Base-by-base conservation (phyloP, 1,140 invertebrate genomes). In the Drosophila takahashii region DNA sequence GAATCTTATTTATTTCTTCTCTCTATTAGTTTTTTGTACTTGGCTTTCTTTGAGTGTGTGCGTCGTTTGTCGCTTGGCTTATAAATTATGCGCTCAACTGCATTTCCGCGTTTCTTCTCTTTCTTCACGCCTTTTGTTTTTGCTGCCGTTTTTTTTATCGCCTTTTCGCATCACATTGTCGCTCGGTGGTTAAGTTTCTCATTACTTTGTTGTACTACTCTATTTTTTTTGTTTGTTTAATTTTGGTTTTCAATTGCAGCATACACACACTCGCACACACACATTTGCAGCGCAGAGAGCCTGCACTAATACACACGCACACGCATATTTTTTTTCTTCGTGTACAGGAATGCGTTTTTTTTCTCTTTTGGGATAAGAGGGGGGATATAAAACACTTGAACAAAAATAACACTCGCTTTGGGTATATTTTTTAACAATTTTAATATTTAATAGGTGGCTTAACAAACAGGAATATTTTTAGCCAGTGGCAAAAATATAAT, bases 81-180 rank as follows among this genome's bases (percentile, higher is more conserved):
- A 81, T 74, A 86, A 87, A 86, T 87, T 86, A 87, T 86, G 77
- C 84, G 84, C 79, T 89, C 79, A 87, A 87, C 79, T 87, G 85
- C 84, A 90, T 87, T 87, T 87, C 85, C 84, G 85, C 79, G 77
- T 87, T 80, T 89, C 70, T 69, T 79, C 62, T 81, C 53, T 61
- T 42, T 60, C 48, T 56, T 56, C 29, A 37, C 54, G 42, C 62
- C 22, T 22, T 53, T 75, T 72, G 41, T 60, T 51, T 74, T 56
- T 67, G 56, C 65, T 77, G 47, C 50, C 57, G 53, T 74, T 77
- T 59, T 52, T 69, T 60, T 83, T 79, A 83, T 84, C 80, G 70
- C 51, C 58, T 57, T 52, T 70, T 79, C 50, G 80, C 75, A 83
- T 76, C 71, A 76, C 71, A 79, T 84, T 70, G 65, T 76, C 81